Conservation (phyloP, 2,888 invertebrate species). For the Tenthredo notha region DNA sequence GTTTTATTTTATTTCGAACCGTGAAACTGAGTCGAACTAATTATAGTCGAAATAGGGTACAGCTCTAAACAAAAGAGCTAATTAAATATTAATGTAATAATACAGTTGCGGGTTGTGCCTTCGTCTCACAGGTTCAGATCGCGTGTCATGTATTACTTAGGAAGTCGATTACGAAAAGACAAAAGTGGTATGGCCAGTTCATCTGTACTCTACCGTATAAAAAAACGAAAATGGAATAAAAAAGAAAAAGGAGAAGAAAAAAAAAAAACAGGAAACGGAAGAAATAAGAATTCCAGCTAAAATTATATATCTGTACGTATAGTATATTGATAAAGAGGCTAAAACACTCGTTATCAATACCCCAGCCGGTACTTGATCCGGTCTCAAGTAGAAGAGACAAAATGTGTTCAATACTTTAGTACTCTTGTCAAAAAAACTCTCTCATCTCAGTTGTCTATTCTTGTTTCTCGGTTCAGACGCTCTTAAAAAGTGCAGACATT, state of each 20-base stretch:
- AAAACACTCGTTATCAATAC: conserved; percentile 18
- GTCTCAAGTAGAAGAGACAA: conserved; percentile 28
- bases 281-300: not conserved
- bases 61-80: conserved; percentile 29
- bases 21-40: not conserved
- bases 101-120: conserved; percentile 15
- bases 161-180: not conserved
- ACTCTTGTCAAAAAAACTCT: not conserved
- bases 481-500: not conserved
- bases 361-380: not conserved
- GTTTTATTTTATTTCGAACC: not conserved
- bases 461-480: not conserved
- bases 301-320: not conserved
- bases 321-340: not conserved
- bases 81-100: conserved; percentile 46
- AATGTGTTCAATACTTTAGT: conserved; percentile 7
- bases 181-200: not conserved
- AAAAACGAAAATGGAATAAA: not conserved
- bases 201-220: not conserved
- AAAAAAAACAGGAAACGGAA: not conserved
- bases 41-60: conserved; percentile 2
- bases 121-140: conserved; percentile 11
- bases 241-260: not conserved
- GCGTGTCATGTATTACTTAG: conserved; percentile 27
- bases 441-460: not conserved